Evolutionary conservation across 2,797 vertebrate genomes (phyloP).

Genomic region (Gymnothorax javanicus): DNA sequence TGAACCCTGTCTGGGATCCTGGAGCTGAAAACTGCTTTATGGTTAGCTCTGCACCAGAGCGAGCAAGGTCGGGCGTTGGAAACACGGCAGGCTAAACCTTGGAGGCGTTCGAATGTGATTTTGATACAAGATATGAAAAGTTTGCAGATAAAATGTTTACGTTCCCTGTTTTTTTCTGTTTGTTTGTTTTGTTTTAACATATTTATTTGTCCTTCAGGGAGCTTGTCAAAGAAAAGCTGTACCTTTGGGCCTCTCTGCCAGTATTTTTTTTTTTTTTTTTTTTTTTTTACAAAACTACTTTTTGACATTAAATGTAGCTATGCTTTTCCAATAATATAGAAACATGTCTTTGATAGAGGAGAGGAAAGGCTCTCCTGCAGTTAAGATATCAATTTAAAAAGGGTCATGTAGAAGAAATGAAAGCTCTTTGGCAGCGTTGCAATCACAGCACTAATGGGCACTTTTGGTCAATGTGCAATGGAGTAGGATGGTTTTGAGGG

Average conservation of each 20-base stretch:
- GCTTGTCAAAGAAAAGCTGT: conserved; percentile 45
- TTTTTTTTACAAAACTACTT: conserved; percentile 38
- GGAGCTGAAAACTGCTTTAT: conserved; percentile 58
- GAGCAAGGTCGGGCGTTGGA: conserved; percentile 35
- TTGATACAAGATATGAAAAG: conserved; percentile 52
- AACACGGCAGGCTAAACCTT: conserved; percentile 47
- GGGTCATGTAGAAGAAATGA: background rate
- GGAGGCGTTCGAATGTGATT: conserved; percentile 56
- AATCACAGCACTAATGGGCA: conserved; percentile 72
- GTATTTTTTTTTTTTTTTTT: conserved; percentile 21
- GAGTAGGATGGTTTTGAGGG: conserved; percentile 47
- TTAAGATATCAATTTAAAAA: background rate
- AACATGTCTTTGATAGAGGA: conserved; percentile 25
- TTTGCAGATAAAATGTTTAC: conserved; percentile 29
- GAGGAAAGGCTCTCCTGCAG: conserved; percentile 12
- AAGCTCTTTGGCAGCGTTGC: conserved; percentile 6
- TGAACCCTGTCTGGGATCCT: conserved; percentile 54
- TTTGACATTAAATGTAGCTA: conserved; percentile 25
- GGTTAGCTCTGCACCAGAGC: conserved; percentile 51
- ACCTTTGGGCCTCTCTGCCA: conserved; percentile 34
- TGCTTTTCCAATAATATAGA: conserved; percentile 43
- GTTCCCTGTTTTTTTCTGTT: conserved; percentile 29
- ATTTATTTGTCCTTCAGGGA: conserved; percentile 51
- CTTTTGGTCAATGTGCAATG: conserved; percentile 60
- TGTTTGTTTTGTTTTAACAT: conserved; percentile 49